These are phyloP conservation scores for Ranitomeya variabilis DNA, from an alignment of 2,113 vertebrate genomes.

Conservation along the genomic window DNA sequence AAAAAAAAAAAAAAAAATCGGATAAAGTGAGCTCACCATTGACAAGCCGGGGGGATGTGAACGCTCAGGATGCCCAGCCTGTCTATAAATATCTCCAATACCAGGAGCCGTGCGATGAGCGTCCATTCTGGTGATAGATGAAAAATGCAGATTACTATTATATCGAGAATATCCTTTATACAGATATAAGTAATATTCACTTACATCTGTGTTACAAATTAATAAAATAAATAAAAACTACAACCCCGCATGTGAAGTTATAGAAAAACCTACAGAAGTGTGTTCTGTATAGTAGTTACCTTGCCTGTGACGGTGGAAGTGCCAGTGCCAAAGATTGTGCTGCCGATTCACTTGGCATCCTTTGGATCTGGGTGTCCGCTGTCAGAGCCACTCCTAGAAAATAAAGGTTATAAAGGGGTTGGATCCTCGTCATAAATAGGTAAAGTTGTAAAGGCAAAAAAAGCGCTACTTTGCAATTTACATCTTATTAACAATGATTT, in stretches of 20 bases:
- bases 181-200: neutral
- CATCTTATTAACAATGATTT: too few species aligned
- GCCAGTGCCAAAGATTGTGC: constrained; percentile 87
- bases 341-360: constrained; percentile 92
- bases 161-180: neutral
- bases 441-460: too few species aligned
- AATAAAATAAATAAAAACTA: neutral
- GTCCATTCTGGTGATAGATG: constrained; percentile 75
- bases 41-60: constrained; percentile 76
- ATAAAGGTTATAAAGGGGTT: neutral
- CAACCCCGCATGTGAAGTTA: neutral
- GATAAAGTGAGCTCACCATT: constrained; percentile 71
- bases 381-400: constrained; percentile 87
- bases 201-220: neutral
- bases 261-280: neutral
- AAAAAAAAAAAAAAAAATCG: too few species aligned
- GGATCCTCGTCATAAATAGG: too few species aligned
- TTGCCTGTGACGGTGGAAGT: constrained; percentile 85
- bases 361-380: constrained; percentile 92
- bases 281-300: constrained; percentile 69
- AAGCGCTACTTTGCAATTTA: too few species aligned
- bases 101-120: constrained; percentile 81
- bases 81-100: constrained; percentile 87
- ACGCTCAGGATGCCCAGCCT: constrained; percentile 83
- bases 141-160: neutral